These are phyloP conservation scores for Menidia menidia DNA, from an alignment of 2,797 vertebrate species.

Conservation along the genomic window DNA sequence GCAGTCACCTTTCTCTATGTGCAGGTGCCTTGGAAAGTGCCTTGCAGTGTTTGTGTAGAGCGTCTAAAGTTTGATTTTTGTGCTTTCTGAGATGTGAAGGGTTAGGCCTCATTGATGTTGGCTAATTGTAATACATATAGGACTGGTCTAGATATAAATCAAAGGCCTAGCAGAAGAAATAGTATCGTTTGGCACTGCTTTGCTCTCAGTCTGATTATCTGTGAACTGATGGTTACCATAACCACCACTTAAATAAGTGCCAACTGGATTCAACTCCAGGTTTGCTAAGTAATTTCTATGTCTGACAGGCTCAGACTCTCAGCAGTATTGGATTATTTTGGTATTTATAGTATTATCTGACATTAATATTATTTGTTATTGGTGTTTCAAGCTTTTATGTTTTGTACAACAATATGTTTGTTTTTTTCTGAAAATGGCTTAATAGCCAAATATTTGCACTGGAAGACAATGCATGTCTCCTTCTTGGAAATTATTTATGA, in stretches of 20 bases:
- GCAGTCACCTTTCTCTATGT: conserved; percentile 32
- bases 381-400: conserved; percentile 60
- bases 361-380: conserved; percentile 71
- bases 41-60: conserved; percentile 45
- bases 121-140: conserved; percentile 22
- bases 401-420: conserved; percentile 66
- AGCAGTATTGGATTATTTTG: conserved; percentile 71
- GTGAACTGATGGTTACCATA: conserved; percentile 52
- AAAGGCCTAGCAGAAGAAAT: conserved; percentile 32
- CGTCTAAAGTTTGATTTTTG: conserved; percentile 43
- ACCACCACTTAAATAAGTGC: conserved; percentile 35
- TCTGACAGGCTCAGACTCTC: conserved; percentile 82
- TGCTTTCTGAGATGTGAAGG: conserved; percentile 61
- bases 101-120: conserved; percentile 32
- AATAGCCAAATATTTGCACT: conserved; percentile 74
- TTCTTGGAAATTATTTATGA: conserved; percentile 62
- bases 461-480: conserved; percentile 72
- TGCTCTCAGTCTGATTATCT: conserved; percentile 45
- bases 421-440: conserved; percentile 63
- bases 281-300: conserved; percentile 49
- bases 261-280: conserved; percentile 45
- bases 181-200: conserved; percentile 23
- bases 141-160: conserved; percentile 28
- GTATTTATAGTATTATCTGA: conserved; percentile 72
- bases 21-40: conserved; percentile 46